Conservation (phyloP, 2,888 invertebrate genomes). For the Cerastis leucographa region DNA sequence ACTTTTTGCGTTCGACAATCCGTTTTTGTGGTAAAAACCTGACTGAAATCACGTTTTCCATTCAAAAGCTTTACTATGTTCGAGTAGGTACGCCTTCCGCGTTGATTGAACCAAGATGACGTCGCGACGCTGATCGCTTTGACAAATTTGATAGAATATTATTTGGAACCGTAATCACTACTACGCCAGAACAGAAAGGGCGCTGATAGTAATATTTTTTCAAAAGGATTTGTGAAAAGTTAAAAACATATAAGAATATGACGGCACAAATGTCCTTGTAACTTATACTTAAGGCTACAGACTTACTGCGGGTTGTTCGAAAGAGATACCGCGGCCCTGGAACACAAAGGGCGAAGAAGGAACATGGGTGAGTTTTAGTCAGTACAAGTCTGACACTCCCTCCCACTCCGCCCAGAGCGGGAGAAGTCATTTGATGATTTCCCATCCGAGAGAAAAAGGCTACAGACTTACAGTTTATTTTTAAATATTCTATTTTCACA, state of each 20-base stretch:
- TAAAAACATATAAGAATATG: no score
- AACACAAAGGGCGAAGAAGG: no score
- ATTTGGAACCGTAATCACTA: neutral
- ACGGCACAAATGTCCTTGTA: neutral
- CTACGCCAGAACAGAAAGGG: neutral
- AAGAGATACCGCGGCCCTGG: no score
- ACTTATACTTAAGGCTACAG: no score
- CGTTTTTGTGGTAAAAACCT: constrained; percentile 85
- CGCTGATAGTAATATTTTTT: neutral
- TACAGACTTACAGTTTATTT: neutral
- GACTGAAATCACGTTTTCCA: constrained; percentile 88
- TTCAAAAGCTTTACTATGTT: constrained; percentile 77
- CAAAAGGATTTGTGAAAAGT: no score
- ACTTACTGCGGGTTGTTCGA: no score
- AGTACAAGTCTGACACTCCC: no score
- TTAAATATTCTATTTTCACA: neutral
- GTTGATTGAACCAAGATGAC: constrained; percentile 63
- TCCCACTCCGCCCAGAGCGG: no score
- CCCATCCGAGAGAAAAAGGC: no score
- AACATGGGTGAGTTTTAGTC: no score
- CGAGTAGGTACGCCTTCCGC: constrained; percentile 69
- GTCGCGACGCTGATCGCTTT: constrained; percentile 29
- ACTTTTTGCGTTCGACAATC: constrained; percentile 84
- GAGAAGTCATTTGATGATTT: no score
- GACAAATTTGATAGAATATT: constrained; percentile 8